phyloP scores from a whole-genome alignment of 2,113 vertebrate genomes.

The Pygoscelis adeliae region DNA sequence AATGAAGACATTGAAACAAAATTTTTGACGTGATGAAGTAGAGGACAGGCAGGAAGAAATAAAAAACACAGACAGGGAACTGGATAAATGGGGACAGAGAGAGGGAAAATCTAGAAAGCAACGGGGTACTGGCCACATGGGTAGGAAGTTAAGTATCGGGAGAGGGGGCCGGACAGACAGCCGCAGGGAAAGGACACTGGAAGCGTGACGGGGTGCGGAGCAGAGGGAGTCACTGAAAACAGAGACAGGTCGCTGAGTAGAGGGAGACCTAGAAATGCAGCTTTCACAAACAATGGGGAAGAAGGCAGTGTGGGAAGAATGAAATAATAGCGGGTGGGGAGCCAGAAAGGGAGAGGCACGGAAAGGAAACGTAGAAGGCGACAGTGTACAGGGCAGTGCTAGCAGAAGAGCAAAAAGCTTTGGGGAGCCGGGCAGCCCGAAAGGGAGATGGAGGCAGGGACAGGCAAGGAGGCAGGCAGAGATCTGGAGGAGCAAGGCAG shows the following conservation, averaged over 20 bases:
- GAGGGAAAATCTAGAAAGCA: neutral
- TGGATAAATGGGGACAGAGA: neutral
- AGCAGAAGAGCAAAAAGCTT: neutral
- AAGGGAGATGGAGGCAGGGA: neutral
- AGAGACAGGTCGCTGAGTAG: neutral
- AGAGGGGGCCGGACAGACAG: neutral
- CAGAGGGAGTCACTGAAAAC: neutral
- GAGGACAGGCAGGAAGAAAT: neutral
- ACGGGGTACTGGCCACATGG: no score
- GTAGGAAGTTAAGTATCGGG: no score
- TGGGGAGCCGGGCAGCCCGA: neutral
- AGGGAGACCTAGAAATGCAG: neutral
- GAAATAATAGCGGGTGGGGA: neutral
- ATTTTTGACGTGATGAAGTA: neutral
- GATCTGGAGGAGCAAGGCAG: neutral
- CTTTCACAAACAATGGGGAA: neutral
- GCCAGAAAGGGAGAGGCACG: neutral
- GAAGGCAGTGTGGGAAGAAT: neutral
- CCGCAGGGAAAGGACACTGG: neutral
- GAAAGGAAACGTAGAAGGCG: neutral
- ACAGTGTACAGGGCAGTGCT: neutral
- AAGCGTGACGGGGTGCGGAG: neutral
- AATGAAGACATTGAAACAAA: neutral
- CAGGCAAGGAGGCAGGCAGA: neutral
- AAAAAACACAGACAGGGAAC: neutral